phyloP scores from a whole-genome alignment of 2,113 vertebrate genomes.

The Passer domesticus region DNA sequence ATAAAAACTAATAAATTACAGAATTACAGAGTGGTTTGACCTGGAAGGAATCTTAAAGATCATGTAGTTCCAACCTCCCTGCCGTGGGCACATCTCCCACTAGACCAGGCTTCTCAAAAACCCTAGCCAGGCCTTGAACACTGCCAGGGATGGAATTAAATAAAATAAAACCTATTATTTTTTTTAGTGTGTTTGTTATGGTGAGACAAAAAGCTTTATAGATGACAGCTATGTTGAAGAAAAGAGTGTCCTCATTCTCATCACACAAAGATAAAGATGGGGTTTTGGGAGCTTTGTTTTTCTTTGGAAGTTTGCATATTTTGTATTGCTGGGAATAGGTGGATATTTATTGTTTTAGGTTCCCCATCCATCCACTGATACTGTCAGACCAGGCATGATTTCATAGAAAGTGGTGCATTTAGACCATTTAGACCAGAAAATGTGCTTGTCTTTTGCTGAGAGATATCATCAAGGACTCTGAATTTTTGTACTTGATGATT shows the following conservation, averaged over 20 bases:
- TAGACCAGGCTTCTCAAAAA: neutral
- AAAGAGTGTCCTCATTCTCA: neutral
- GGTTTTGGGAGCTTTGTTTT: accelerated
- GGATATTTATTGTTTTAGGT: neutral
- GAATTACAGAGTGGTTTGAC: neutral
- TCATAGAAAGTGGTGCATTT: neutral
- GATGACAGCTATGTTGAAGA: neutral
- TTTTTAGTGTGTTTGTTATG: neutral
- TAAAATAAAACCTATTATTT: neutral
- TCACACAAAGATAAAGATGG: neutral
- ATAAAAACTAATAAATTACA: neutral
- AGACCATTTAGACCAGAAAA: neutral
- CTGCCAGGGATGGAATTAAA: neutral
- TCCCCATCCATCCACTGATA: neutral
- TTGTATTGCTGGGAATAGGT: neutral
- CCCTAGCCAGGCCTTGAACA: neutral
- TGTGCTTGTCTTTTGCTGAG: neutral
- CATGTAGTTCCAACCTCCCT: neutral
- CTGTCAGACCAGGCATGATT: neutral
- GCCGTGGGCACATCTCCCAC: neutral
- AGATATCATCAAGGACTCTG: neutral
- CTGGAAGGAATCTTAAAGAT: neutral
- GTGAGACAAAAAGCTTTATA: neutral
- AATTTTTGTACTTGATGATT: neutral
- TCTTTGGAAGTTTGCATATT: neutral